A percentile compares a stretch with the other conserved stretches of the same genome.
These are phyloP conservation scores for Parasteatoda tepidariorum DNA, from an alignment of 1,140 invertebrate species.

Conservation along the genomic window DNA sequence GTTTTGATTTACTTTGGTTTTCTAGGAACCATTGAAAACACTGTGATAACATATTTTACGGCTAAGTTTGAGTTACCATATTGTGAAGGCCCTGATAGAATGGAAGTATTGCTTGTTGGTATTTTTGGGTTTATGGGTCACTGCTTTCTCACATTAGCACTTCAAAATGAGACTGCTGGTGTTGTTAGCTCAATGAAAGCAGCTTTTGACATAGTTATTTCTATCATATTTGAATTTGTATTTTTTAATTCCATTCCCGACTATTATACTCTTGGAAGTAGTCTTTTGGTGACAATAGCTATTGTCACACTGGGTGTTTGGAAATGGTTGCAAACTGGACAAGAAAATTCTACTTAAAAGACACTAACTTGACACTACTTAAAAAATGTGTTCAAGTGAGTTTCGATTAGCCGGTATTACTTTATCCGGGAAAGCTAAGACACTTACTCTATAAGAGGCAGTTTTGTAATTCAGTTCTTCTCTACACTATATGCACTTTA, in stretches of 20 bases:
- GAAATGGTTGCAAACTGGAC: conserved; percentile 81
- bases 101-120: conserved; percentile 79
- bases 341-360: conserved; percentile 57
- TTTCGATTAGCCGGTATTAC: too few relatives aligned
- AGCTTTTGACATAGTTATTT: conserved; percentile 90
- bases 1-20: conserved; percentile 91
- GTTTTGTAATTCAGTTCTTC: too few relatives aligned
- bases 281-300: conserved; percentile 85
- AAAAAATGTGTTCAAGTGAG: too few relatives aligned
- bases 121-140: conserved; percentile 90
- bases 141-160: conserved; percentile 83
- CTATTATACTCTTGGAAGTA: conserved; percentile 81
- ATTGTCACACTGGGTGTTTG: conserved; percentile 85
- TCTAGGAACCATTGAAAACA: conserved; percentile 83
- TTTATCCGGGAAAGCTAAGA: too few relatives aligned
- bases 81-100: conserved; percentile 72
- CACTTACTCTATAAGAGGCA: too few relatives aligned
- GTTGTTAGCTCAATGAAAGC: conserved; percentile 86
- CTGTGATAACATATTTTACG: conserved; percentile 78
- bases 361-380: too few relatives aligned
- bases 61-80: conserved; percentile 82
- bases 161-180: conserved; percentile 89
- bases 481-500: too few relatives aligned
- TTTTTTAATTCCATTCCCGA: conserved; percentile 90
- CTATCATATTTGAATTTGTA: conserved; percentile 84